Evolutionary conservation across 2,113 vertebrate species (phyloP).

Genomic region (Sinocyclocheilus rhinocerous): DNA sequence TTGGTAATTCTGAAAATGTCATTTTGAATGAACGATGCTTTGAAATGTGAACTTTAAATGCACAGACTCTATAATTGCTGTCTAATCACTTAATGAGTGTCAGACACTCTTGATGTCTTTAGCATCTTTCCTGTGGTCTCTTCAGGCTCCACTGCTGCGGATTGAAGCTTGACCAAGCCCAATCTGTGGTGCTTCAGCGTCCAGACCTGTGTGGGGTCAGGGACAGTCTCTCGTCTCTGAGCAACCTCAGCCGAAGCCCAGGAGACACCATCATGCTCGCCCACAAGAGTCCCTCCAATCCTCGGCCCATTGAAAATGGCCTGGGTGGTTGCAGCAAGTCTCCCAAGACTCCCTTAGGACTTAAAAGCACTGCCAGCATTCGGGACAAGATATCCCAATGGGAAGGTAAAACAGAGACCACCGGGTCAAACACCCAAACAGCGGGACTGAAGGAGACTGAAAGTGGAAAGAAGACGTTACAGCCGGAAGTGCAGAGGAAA

Average conservation of each 20-base stretch:
- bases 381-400: slow-evolving; percentile 97
- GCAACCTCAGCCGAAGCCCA: slow-evolving; percentile 70
- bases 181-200: slow-evolving; percentile 68
- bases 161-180: slow-evolving; percentile 72
- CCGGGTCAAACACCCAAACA: slow-evolving; percentile 60
- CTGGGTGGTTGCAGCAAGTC: slow-evolving; percentile 71
- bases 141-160: slow-evolving; percentile 78
- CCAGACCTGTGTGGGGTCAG: slow-evolving; percentile 68
- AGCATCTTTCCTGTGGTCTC: slow-evolving; percentile 15
- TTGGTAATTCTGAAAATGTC: neutral
- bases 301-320: slow-evolving; percentile 77
- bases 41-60: neutral
- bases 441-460: slow-evolving; percentile 70
- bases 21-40: neutral
- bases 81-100: neutral
- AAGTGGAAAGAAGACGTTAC: slow-evolving; percentile 72
- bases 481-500: slow-evolving; percentile 71
- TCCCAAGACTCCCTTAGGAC: slow-evolving; percentile 64
- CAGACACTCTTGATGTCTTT: neutral
- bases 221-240: slow-evolving; percentile 66
- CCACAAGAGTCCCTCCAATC: slow-evolving; percentile 76
- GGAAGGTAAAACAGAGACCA: slow-evolving; percentile 87
- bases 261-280: slow-evolving; percentile 82
- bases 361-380: slow-evolving; percentile 83
- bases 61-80: slow-evolving; percentile 1